Percentiles rank a stretch among this genome's conserved stretches.
phyloP scores from a whole-genome alignment of 2,888 invertebrate genomes.

The Stenichneumon culpator region DNA sequence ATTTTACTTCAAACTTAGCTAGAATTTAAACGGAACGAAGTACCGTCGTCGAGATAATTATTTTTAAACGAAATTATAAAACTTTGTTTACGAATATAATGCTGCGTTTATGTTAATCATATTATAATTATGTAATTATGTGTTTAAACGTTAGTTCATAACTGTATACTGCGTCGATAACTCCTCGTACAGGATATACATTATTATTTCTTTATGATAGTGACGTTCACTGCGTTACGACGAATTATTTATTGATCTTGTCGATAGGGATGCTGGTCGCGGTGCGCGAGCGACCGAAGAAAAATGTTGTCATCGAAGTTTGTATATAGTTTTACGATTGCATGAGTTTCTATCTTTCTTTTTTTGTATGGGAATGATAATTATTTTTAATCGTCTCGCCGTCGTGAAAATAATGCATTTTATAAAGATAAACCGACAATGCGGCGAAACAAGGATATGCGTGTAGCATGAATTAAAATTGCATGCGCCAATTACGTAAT shows the following conservation, averaged over 20 bases:
- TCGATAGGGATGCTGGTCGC: constrained; percentile 55
- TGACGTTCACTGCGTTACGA: constrained; percentile 36
- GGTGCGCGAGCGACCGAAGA: constrained; percentile 35
- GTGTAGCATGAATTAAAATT: constrained; percentile 51
- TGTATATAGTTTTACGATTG: constrained; percentile 54
- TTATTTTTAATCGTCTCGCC: constrained; percentile 14
- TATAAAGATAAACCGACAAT: constrained; percentile 21
- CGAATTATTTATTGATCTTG: constrained; percentile 37
- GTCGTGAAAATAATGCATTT: constrained; percentile 4
- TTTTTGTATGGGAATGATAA: constrained; percentile 42
- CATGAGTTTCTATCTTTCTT: constrained; percentile 4
- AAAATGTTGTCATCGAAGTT: constrained; percentile 60
- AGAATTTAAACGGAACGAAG: constrained; percentile 3
- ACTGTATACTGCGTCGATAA: constrained; percentile 31
- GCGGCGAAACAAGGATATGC: constrained; percentile 33
- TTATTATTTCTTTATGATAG: constrained; percentile 14
- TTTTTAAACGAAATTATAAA: background rate
- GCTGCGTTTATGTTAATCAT: constrained; percentile 44
- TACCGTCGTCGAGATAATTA: constrained; percentile 38
- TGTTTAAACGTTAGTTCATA: constrained; percentile 52
- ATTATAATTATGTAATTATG: constrained; percentile 27
- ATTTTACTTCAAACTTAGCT: constrained; percentile 19
- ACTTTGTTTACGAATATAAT: constrained; percentile 43
- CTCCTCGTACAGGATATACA: constrained; percentile 35
- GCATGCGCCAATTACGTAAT: constrained; percentile 43